These are phyloP conservation scores for Caenorhabditis sp. DNA, from an alignment of 2,888 invertebrate species.

Conservation along the genomic window DNA sequence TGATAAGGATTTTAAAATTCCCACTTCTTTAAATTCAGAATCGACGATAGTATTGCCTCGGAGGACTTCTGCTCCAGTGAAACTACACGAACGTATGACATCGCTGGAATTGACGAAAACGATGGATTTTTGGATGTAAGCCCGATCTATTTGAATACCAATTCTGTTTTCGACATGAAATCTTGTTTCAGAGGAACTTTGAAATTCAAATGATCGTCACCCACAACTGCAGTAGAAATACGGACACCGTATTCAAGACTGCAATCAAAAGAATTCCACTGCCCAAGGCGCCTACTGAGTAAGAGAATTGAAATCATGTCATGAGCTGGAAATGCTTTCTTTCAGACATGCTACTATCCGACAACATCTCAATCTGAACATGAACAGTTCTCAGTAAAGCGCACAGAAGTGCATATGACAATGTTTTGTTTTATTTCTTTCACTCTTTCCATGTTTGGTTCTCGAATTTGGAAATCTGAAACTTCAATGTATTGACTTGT, in stretches of 20 bases:
- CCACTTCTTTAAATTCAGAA: not conserved
- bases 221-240: conserved; percentile 30
- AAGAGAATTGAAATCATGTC: not conserved
- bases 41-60: conserved; percentile 15
- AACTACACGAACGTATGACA: conserved; percentile 20
- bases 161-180: not conserved
- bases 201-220: conserved; percentile 35
- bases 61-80: conserved; percentile 25
- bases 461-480: too few relatives aligned
- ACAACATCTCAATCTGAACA: conserved; percentile 31
- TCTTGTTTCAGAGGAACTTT: conserved; percentile 5
- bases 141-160: too few relatives aligned
- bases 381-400: conserved; percentile 17
- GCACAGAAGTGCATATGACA: too few relatives aligned
- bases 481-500: too few relatives aligned
- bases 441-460: too few relatives aligned
- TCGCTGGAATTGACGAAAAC: conserved; percentile 24
- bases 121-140: conserved; percentile 26
- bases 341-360: conserved; percentile 33
- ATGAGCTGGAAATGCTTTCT: too few relatives aligned
- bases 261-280: conserved; percentile 16
- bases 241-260: conserved; percentile 30
- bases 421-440: too few relatives aligned
- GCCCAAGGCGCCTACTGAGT: conserved; percentile 17
- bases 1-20: too few relatives aligned